These are phyloP conservation scores for Ranitomeya imitator DNA, from an alignment of 2,113 vertebrate genomes.

Conservation along the genomic window DNA sequence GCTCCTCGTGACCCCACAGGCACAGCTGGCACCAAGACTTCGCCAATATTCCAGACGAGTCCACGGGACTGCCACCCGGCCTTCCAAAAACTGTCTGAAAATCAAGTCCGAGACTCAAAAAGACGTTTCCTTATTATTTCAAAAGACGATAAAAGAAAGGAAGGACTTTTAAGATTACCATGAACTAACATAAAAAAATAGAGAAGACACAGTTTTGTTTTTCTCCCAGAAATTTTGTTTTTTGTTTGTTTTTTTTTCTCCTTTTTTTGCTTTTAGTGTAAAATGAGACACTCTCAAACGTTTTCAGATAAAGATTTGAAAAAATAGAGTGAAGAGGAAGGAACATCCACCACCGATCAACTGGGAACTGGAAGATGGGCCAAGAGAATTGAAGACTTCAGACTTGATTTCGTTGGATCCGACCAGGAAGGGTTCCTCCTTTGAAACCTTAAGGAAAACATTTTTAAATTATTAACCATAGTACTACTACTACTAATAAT, in stretches of 20 bases:
- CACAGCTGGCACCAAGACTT: background rate
- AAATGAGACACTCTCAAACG: background rate
- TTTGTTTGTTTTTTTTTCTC: background rate
- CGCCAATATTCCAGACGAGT: constrained; percentile 3
- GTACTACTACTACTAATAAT: background rate
- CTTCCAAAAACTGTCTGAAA: constrained; percentile 21
- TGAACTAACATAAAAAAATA: constrained; percentile 52
- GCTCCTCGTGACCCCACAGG: constrained; percentile 10
- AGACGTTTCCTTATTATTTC: constrained; percentile 1
- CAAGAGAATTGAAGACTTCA: constrained; percentile 60
- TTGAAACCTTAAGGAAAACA: constrained; percentile 60
- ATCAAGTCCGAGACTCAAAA: background rate
- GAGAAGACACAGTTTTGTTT: constrained; percentile 34
- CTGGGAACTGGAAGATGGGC: background rate
- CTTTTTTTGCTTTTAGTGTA: background rate
- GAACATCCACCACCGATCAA: constrained; percentile 56
- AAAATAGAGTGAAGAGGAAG: background rate
- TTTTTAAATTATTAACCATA: background rate
- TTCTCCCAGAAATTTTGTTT: background rate
- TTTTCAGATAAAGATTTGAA: constrained; percentile 61
- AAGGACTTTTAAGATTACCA: constrained; percentile 37
- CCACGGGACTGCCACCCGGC: background rate
- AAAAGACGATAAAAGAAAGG: constrained; percentile 45
- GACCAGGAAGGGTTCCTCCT: constrained; percentile 64
- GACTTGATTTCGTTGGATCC: constrained; percentile 68